A percentile compares a stretch with the other conserved stretches of the same genome.
Evolutionary conservation across 2,113 vertebrate genomes (phyloP).

Genomic region (Cyprinodon brontotheroides): DNA sequence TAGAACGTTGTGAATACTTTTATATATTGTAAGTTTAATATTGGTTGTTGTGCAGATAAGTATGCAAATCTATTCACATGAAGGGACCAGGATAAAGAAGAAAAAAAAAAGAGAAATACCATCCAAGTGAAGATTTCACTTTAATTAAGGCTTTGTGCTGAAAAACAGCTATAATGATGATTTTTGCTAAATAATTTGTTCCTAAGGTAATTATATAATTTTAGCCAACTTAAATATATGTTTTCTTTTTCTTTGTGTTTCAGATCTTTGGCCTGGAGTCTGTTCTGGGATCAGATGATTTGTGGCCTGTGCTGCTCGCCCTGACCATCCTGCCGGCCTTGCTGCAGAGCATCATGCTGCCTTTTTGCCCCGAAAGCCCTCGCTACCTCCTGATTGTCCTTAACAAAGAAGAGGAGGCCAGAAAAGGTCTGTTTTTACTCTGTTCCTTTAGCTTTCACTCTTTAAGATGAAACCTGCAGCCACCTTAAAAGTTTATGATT

Average conservation of each 20-base stretch:
- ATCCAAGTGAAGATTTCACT: too few relatives aligned
- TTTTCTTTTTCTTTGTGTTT: constrained; percentile 1
- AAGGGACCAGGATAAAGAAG: too few relatives aligned
- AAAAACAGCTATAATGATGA: too few relatives aligned
- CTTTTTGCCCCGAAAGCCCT: constrained; percentile 81
- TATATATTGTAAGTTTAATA: too few relatives aligned
- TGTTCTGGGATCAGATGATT: constrained; percentile 71
- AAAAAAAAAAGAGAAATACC: too few relatives aligned
- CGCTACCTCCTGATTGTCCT: constrained; percentile 80
- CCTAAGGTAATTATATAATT: neutral
- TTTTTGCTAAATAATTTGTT: too few relatives aligned
- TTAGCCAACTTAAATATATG: neutral
- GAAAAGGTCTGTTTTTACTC: constrained; percentile 61
- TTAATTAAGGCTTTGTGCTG: too few relatives aligned
- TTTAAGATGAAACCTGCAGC: neutral
- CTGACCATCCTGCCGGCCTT: constrained; percentile 75
- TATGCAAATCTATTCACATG: too few relatives aligned
- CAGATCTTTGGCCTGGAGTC: constrained; percentile 79
- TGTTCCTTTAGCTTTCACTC: neutral
- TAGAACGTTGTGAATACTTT: too few relatives aligned
- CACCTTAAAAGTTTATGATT: neutral
- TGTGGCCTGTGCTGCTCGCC: constrained; percentile 79
- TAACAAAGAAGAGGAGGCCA: constrained; percentile 78
- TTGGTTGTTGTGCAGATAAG: too few relatives aligned
- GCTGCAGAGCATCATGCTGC: constrained; percentile 73